Conservation (phyloP, 2,888 invertebrate species). For the Rhagonycha fulva region DNA sequence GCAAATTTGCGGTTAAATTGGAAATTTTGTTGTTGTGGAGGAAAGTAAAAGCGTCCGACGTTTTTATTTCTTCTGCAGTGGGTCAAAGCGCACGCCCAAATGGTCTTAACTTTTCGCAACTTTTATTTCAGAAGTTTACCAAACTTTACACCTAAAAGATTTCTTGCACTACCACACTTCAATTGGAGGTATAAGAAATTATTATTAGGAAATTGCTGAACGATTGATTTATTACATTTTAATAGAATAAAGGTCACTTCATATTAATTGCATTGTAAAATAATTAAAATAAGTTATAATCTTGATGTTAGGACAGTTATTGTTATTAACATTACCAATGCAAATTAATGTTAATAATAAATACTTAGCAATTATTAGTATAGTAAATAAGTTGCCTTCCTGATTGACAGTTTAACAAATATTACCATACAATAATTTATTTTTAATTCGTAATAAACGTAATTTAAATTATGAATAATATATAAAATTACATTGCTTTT, state of each 20-base stretch:
- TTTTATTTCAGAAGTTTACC: slow-evolving; percentile 51
- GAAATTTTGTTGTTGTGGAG: slow-evolving; percentile 20
- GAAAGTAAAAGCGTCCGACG: slow-evolving; percentile 21
- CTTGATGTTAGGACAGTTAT: neutral
- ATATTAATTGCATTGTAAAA: slow-evolving; percentile 23
- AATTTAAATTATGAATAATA: neutral
- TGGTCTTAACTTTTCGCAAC: slow-evolving; percentile 48
- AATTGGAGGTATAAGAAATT: neutral
- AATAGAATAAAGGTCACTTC: slow-evolving; percentile 27
- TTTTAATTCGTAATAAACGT: neutral
- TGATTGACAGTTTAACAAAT: neutral
- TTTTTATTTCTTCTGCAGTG: slow-evolving; percentile 33
- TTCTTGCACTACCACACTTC: neutral
- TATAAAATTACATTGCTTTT: neutral
- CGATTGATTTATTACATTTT: neutral
- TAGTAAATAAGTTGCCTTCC: neutral
- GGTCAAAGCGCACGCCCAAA: slow-evolving; percentile 45
- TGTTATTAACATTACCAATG: neutral
- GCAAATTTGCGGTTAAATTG: neutral
- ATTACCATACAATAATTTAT: neutral
- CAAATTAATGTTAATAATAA: neutral
- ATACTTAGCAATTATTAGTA: neutral
- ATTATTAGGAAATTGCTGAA: neutral
- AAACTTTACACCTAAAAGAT: slow-evolving; percentile 41
- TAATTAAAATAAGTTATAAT: neutral